phyloP scores from a whole-genome alignment of 1,140 invertebrate species.

The Charaxes varanes region DNA sequence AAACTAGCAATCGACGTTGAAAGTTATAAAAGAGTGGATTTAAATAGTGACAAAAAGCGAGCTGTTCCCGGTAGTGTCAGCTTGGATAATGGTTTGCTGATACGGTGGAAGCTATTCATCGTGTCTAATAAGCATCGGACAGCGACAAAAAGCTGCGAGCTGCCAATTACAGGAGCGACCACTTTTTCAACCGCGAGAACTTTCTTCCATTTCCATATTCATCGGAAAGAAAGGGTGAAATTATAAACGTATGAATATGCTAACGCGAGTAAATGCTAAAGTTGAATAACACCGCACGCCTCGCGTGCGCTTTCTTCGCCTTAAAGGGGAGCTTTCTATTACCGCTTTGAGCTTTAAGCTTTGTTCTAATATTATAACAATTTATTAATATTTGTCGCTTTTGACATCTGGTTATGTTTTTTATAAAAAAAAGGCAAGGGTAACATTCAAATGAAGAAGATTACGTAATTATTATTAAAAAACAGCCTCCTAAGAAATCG shows the following conservation, averaged over 20 bases:
- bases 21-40: no score
- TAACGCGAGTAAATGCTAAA: constrained; percentile 62
- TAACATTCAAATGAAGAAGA: no score
- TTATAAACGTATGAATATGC: constrained; percentile 60
- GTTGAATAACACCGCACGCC: constrained; percentile 51
- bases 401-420: no score
- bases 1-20: no score
- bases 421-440: no score
- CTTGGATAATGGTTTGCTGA: constrained; percentile 6
- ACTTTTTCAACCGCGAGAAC: constrained; percentile 64
- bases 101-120: not conserved
- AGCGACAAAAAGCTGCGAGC: constrained; percentile 35
- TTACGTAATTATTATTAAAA: no score
- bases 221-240: constrained; percentile 68
- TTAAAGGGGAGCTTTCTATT: no score
- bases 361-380: no score
- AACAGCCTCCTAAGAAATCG: no score
- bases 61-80: not conserved
- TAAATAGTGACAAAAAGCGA: not conserved
- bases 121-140: constrained; percentile 7
- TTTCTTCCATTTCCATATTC: constrained; percentile 69
- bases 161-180: constrained; percentile 56
- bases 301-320: constrained; percentile 8
- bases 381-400: no score
- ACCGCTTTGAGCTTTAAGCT: no score